Evolutionary conservation across 2,797 vertebrate species (phyloP).

Genomic region (Harpagifer antarcticus): DNA sequence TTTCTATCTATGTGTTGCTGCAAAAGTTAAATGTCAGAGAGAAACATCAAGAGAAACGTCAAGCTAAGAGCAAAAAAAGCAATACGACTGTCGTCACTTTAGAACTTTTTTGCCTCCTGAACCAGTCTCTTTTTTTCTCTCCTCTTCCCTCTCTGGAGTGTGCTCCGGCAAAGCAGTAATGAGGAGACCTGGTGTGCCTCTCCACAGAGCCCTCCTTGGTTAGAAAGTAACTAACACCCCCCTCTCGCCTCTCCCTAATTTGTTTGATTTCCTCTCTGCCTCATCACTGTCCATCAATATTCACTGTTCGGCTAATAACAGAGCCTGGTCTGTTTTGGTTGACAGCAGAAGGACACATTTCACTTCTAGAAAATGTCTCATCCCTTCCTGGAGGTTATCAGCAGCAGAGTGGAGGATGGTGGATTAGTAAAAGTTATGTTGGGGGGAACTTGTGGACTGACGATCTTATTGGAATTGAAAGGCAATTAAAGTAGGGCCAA

Average conservation of each 20-base stretch:
- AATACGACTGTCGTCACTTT: conserved; percentile 11
- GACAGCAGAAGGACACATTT: conserved; percentile 60
- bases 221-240: conserved; percentile 48
- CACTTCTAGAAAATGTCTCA: conserved; percentile 55
- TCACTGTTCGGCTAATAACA: conserved; percentile 62
- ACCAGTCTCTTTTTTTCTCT: conserved; percentile 6
- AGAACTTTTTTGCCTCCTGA: conserved; percentile 4
- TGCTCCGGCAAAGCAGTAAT: conserved; percentile 58
- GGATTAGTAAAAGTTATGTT: conserved; percentile 62
- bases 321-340: conserved; percentile 46
- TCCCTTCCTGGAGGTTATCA: conserved; percentile 59
- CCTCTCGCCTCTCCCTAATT: conserved; percentile 35
- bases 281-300: conserved; percentile 72
- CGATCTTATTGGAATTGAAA: conserved; percentile 66
- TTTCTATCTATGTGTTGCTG: background rate
- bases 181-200: conserved; percentile 53
- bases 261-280: conserved; percentile 51
- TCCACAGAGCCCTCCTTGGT: conserved; percentile 18
- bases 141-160: conserved; percentile 25
- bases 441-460: conserved; percentile 53
- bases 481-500: conserved; percentile 55
- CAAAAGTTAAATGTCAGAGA: conserved; percentile 25
- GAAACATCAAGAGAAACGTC: background rate
- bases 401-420: conserved; percentile 55
- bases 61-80: background rate